Evolutionary conservation across 2,113 vertebrate genomes (phyloP).

Genomic region (Xenus cinereus): DNA sequence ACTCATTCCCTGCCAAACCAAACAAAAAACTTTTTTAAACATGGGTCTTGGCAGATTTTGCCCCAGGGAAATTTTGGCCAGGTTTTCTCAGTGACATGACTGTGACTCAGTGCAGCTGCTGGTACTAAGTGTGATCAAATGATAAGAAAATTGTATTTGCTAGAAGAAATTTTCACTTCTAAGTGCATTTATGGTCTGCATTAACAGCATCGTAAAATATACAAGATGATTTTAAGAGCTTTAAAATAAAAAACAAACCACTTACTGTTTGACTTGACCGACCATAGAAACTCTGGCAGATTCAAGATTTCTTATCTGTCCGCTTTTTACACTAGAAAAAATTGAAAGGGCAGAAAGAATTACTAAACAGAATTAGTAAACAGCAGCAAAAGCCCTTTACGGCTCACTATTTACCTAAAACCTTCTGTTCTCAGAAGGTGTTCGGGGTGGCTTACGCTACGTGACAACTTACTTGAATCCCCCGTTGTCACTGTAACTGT

Average conservation of each 20-base stretch:
- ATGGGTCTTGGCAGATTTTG: not conserved
- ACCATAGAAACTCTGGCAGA: conserved; percentile 97
- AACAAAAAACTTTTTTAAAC: not conserved
- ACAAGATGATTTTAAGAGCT: not conserved
- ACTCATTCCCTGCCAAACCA: not conserved
- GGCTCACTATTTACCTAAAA: not conserved
- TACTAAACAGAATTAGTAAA: not conserved
- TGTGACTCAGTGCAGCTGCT: not conserved
- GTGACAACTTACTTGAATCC: rapidly evolving
- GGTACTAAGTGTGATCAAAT: not conserved
- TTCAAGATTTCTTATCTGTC: conserved; percentile 95
- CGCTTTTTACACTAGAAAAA: conserved; percentile 89
- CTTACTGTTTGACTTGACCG: conserved; percentile 96
- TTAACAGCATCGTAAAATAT: not conserved
- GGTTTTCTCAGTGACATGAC: not conserved
- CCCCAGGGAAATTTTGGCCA: not conserved
- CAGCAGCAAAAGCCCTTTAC: not conserved
- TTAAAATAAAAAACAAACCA: not conserved
- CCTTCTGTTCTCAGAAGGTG: not conserved
- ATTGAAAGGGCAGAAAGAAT: not conserved
- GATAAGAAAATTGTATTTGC: not conserved
- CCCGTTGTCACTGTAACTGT: rapidly evolving
- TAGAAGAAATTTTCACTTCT: not conserved
- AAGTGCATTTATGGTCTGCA: not conserved
- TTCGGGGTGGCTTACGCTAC: rapidly evolving